Evolutionary conservation across 2,888 invertebrate species (phyloP).

Genomic region (Xanthorhoe designata): DNA sequence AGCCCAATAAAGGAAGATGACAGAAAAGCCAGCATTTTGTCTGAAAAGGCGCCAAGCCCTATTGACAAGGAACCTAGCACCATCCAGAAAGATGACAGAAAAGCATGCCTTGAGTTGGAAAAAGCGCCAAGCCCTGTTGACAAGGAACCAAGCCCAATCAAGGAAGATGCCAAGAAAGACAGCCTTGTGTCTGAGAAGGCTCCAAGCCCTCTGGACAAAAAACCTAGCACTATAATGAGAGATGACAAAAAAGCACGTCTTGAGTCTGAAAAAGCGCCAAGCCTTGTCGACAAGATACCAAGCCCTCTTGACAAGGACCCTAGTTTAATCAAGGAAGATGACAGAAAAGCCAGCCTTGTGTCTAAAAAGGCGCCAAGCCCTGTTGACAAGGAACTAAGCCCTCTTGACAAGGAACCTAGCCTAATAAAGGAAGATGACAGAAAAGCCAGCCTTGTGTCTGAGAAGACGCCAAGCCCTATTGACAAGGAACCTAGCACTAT

Average conservation of each 20-base stretch:
- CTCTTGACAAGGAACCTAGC: constrained; percentile 22
- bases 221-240: constrained; percentile 25
- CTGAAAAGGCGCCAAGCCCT: constrained; percentile 19
- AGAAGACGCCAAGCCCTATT: constrained; percentile 18
- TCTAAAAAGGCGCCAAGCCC: constrained; percentile 29
- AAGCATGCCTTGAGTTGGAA: constrained; percentile 12
- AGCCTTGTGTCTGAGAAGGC: constrained; percentile 6
- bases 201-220: constrained; percentile 31
- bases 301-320: too few species aligned
- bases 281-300: constrained; percentile 15
- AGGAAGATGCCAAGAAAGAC: background rate
- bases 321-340: constrained; percentile 17
- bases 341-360: constrained; percentile 24
- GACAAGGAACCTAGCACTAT: background rate
- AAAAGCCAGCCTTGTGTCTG: background rate
- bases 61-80: constrained; percentile 8
- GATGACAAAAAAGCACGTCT: constrained; percentile 4
- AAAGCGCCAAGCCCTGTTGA: constrained; percentile 16
- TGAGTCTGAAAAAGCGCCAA: constrained; percentile 13
- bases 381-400: constrained; percentile 21
- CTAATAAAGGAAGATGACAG: background rate
- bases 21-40: constrained; percentile 23
- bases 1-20: constrained; percentile 18
- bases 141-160: background rate
- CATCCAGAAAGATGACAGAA: constrained; percentile 24